Evolutionary conservation across 1,140 invertebrate species (phyloP), one percentile per base, ranked within the genome.

Genomic region (Cherax quadricarinatus): DNA sequence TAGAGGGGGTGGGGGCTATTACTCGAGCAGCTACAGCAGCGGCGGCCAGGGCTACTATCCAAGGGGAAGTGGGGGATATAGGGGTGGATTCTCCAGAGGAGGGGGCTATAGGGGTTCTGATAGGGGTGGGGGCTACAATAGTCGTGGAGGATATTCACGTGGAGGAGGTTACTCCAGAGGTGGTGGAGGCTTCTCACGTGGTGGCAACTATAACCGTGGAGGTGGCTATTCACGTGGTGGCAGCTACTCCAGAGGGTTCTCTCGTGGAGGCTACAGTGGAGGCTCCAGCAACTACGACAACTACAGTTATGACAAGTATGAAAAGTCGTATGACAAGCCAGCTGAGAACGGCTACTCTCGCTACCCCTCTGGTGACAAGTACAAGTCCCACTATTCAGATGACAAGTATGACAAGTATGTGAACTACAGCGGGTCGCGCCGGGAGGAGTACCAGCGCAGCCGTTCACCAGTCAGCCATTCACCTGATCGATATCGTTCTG

Each of bases 391-490:
- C 89, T 89, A 91, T 85, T 93, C 85, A 84, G 92, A 93, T 87
- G 89, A 92, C 79, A 87, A 89, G 70, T 93, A 92, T 93, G 93
- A 94, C 80, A 92, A 93, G 88, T 92, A 93, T 90, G 90, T 91
- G 85, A 93, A 91, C 89, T 88, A 92, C 86, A 91, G 88, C 88
- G 87, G 88, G 60, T 91, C 93, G 51, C 93, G 93, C 62, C 83
- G 89, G 86, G 92, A 94, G 92, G 91, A 92, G 86, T 94, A 94
- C 92, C 88, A 88, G 81, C 93, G 93, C 80, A 94, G 93, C 88
- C 93, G 93, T 93, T 94, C 93, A 82, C 93, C 93, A 83, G 89
- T 93, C 80, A 87, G 88, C 88, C 90, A 92, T 88, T 93, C 93
- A 87, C 91, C 91, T 88, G 91, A 92, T 88, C 89, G 90, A 80